A percentile compares a stretch with the other conserved stretches of the same genome.
phyloP scores from a whole-genome alignment of 1,140 invertebrate genomes.

The Phthorimaea operculella region DNA sequence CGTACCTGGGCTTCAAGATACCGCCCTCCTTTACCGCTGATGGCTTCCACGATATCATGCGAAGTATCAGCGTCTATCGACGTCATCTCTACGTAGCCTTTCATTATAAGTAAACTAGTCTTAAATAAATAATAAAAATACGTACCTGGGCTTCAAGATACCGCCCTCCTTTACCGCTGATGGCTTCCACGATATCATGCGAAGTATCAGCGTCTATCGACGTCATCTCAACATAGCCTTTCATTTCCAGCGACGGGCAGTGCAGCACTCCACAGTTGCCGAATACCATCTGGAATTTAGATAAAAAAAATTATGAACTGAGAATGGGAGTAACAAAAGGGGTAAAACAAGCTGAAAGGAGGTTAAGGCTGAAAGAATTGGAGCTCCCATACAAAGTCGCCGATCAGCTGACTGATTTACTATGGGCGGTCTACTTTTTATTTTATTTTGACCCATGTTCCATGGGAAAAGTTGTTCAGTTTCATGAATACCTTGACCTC shows the following conservation, averaged over 20 bases:
- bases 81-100: constrained; percentile 97
- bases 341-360: too few species aligned
- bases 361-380: too few species aligned
- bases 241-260: constrained; percentile 73
- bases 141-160: constrained; percentile 86
- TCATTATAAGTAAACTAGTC: too few species aligned
- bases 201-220: constrained; percentile 95
- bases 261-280: constrained; percentile 94
- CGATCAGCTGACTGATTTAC: too few species aligned
- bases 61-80: constrained; percentile 95
- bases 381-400: too few species aligned
- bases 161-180: constrained; percentile 87
- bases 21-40: constrained; percentile 87
- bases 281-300: constrained; percentile 84
- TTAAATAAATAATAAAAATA: too few species aligned
- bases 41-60: constrained; percentile 90
- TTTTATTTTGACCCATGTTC: too few species aligned
- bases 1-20: constrained; percentile 86
- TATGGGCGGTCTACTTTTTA: too few species aligned
- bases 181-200: constrained; percentile 90
- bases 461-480: too few species aligned
- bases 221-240: constrained; percentile 97
- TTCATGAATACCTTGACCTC: too few species aligned
- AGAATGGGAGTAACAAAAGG: too few species aligned
- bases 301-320: too few species aligned